A percentile compares a stretch with the other conserved stretches of the same genome.
Conservation (phyloP, 2,888 invertebrate species). For the Rotaria sp. region DNA sequence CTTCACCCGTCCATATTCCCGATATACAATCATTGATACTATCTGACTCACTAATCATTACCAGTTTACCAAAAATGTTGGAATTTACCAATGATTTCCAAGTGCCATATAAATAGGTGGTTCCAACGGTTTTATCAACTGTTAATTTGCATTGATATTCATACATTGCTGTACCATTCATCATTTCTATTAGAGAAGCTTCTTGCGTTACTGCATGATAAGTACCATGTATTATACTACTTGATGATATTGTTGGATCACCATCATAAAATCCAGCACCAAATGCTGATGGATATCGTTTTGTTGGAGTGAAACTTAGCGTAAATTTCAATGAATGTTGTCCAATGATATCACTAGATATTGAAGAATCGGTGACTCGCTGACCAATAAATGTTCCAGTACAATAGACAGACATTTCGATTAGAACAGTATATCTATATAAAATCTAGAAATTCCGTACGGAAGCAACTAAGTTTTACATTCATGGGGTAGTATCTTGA, state of each 20-base stretch:
- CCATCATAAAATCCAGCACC: background rate
- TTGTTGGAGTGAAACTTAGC: background rate
- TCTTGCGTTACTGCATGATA: background rate
- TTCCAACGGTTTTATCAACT: background rate
- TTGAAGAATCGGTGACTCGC: background rate
- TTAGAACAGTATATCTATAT: too few relatives aligned
- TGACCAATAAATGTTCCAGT: too few relatives aligned
- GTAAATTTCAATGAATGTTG: background rate
- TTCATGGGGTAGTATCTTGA: too few relatives aligned
- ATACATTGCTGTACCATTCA: background rate
- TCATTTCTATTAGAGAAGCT: background rate
- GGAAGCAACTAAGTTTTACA: too few relatives aligned
- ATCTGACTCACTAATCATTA: background rate
- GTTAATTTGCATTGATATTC: background rate
- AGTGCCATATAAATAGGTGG: background rate
- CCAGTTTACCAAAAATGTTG: background rate
- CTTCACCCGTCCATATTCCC: background rate
- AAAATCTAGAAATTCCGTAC: too few relatives aligned
- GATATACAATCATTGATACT: background rate
- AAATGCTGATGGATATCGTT: slow-evolving; percentile 4
- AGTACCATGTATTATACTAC: slow-evolving; percentile 6
- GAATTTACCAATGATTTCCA: slow-evolving; percentile 5
- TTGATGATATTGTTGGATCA: too few relatives aligned
- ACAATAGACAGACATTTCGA: too few relatives aligned
- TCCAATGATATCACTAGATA: too few relatives aligned